Base-by-base conservation (phyloP, 2,888 invertebrate genomes). In the Isoperla grammatica region DNA sequence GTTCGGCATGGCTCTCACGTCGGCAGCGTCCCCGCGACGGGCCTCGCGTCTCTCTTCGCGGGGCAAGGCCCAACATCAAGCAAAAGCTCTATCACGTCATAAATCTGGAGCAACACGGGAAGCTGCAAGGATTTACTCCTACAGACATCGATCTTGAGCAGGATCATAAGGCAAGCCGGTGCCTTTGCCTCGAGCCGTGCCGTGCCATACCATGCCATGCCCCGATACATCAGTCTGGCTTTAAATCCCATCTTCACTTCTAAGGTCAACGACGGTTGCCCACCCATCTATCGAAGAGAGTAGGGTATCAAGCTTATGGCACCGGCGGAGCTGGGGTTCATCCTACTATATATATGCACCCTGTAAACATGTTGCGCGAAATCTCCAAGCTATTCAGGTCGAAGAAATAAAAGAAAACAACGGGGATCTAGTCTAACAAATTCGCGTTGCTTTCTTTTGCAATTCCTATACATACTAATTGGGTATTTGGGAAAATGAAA, bases 31-130 rank as follows among this genome's bases (percentile, higher is more conserved):
- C 5, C 3, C 48, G 22, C 48, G 11, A 48, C 48, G n/a, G n/a
- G n/a, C n/a, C n/a, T n/a, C n/a, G n/a, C n/a, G n/a, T 12, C 5
- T 40, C 42, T 13, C 42, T 13, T 40, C 29, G n/a, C n/a, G n/a
- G n/a, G n/a, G n/a, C 15, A 15, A 4, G n/a, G 42, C 6, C 42
- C 15, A 45, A 13, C 45, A 45, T 45, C 19, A 45, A 45, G 45
- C 45, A 11, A 45, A 45, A 45, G 45, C 45, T 45, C 53, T 37
- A 53, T 37, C 53, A 53, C 53, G 53, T 53, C 53, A 53, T 53
- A 53, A 53, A 53, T 39, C 53, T 53, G 53, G 17, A 39, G 53
- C 53, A 53, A 39, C 53, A 53, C 13, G 20, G 37, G 53, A 53
- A 53, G 53, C 53, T 53, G 17, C 13, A 19, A 53, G 40, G 53